Evolutionary conservation across 1,140 invertebrate genomes (phyloP), one percentile per base, ranked within the genome.

Genomic region (Atta colombica): DNA sequence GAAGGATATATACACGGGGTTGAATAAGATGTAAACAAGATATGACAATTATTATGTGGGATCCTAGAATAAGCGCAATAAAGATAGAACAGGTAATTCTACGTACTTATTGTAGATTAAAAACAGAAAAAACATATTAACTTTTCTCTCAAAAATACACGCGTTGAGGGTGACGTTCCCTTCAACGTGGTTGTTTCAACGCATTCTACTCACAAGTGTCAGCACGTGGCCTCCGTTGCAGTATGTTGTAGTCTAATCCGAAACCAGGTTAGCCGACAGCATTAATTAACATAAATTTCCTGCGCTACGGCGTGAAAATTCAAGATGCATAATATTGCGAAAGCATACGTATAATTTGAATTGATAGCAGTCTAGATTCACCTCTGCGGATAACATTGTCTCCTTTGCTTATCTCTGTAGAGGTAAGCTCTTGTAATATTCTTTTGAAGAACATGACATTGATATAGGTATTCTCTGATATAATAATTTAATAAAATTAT

Each of bases 251-350:
- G 16, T 81, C 66, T 81, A 58, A 21, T 63, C 21, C 78, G 51
- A 71, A 71, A 71, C 49, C 51, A 21, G 51, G 68, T 81, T 81
- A 72, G 66, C 66, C 53, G 69, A 81, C 78, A 58, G 78, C 35
- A 60, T 71, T 71, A 71, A 81, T 81, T 81, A 81, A 45, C 78
- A 81, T 81, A 81, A 81, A 71, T 72, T 71, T 72, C 21, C 66
- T 0, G 66, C 21, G 12, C 35, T 21, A 28, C 16, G 21, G 35
- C 35, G 66, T 60, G 78, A 81, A 81, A 81, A 81, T 58, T 58
- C 35, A 58, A 45, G 51, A 81, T 55, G 21, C 66, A 51, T 69
- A 71, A 81, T 71, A 55, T 69, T 39, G 49, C 78, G 21, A 31
- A 28, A 71, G 21, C 18, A 18, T 39, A 55, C 49, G 21, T 71